Percentiles rank a stretch among this genome's conserved stretches.
phyloP scores from a whole-genome alignment of 2,888 invertebrate species.

The Apotomis capreana region DNA sequence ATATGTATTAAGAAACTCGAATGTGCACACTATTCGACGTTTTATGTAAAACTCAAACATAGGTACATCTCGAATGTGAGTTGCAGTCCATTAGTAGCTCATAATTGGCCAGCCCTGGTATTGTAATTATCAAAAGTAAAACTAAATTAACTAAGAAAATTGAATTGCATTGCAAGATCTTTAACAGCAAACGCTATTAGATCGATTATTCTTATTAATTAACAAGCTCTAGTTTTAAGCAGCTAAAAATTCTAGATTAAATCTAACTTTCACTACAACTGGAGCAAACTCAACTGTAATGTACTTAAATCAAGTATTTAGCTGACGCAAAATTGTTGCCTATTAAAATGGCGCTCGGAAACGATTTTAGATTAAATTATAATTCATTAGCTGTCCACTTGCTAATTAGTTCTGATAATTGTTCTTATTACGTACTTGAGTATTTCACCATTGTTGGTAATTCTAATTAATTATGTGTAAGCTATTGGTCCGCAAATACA shows the following conservation, averaged over 20 bases:
- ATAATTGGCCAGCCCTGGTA: background rate
- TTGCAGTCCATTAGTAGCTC: background rate
- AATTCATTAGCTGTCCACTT: background rate
- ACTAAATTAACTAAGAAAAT: background rate
- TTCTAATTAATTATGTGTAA: too few relatives aligned
- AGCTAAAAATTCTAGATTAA: background rate
- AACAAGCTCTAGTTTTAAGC: background rate
- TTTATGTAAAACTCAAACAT: too few relatives aligned
- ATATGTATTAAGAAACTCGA: too few relatives aligned
- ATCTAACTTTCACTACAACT: too few relatives aligned
- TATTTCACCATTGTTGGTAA: background rate
- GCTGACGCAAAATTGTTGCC: too few relatives aligned
- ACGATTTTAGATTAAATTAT: background rate
- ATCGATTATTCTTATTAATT: background rate
- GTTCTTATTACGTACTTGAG: background rate
- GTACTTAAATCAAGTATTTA: too few relatives aligned
- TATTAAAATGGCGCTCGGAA: background rate
- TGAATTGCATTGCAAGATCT: background rate
- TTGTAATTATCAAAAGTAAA: background rate
- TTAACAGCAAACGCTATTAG: background rate
- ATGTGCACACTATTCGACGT: too few relatives aligned
- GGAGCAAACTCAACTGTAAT: too few relatives aligned
- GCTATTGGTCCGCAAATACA: too few relatives aligned
- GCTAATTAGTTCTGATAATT: background rate
- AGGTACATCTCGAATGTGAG: too few relatives aligned